Base-by-base conservation (phyloP, 2,888 invertebrate species). In the Drosophila percnosoma region DNA sequence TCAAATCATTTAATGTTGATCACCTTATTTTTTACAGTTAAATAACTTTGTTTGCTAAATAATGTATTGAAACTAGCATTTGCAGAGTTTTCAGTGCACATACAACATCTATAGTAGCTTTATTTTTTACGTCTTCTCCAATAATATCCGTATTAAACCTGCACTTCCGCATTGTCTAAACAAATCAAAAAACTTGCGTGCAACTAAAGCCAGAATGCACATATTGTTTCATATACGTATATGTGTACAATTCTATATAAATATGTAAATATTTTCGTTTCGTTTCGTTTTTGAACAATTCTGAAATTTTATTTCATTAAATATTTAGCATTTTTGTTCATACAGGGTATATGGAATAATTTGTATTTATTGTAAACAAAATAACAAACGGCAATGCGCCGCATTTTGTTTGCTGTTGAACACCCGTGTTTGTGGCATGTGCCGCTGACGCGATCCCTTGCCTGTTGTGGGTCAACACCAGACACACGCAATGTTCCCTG, bases 321-420 rank as follows among this genome's bases (percentile, higher is more conserved):
- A 10, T 18, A 15, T 21, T 29, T 29, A 11, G 13, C 24, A n/a
- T 15, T 11, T 54, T 27, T 18, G 18, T 54, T 68, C 21, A 1
- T n/a, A 21, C 45, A 52, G 34, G 15, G 33, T 29, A 34, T 49
- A 48, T 34, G 52, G 54, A 52, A 24, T 38, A 69, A 59, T 59
- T 61, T 52, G 49, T 68, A 73, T 61, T 48, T 31, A 68, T 69
- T 73, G 74, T 79, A 78, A 79, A 82, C 78, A 79, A 73, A 69
- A 68, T 60, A 62, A 36, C 54, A 51, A 80, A 62, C 45, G 63
- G 45, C 61, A 62, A 54, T 53, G 53, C 11, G 51, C 61, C 66
- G 29, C 77, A 69, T 60, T 63, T 78, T 86, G 87, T 90, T 88
- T 90, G 83, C 86, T 86, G 75, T 73, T 80, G 73, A 59, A 64